Percentiles rank a stretch among this genome's conserved stretches.
Conservation (phyloP, 64 coral and sea anemone genomes). For the Orbicella faveolata region DNA sequence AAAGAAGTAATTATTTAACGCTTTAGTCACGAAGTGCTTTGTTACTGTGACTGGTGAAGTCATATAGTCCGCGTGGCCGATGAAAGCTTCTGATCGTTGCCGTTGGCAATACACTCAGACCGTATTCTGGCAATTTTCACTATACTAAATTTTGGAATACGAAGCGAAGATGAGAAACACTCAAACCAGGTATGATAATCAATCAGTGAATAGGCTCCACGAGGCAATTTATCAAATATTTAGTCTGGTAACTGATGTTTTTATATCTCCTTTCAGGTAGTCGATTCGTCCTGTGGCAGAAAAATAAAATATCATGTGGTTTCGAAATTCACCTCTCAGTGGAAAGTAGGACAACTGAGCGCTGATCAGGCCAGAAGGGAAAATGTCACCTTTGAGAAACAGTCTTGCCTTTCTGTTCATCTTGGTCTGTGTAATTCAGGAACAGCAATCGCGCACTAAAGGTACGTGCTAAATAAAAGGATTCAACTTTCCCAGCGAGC, state of each 20-base stretch:
- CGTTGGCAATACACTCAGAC: no score
- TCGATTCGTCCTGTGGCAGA: background rate
- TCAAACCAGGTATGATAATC: no score
- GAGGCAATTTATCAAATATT: background rate
- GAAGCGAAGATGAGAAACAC: no score
- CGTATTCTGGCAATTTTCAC: no score
- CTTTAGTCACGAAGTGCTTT: background rate
- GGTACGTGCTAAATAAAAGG: background rate
- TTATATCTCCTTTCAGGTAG: background rate
- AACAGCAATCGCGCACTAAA: background rate
- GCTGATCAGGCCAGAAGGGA: background rate
- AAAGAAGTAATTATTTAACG: background rate
- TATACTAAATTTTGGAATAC: no score
- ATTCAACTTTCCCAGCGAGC: background rate
- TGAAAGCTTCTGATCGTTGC: no score
- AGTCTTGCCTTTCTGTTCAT: background rate
- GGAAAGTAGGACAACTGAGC: background rate
- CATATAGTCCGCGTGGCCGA: no score
- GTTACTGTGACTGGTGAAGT: no score
- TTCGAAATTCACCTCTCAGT: background rate
- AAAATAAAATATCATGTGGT: background rate
- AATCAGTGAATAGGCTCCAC: no score
- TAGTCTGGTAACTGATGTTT: background rate
- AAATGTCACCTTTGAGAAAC: background rate
- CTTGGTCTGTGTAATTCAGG: background rate